Conservation (phyloP, 2,888 invertebrate genomes). For the Choristoneura rosaceana region DNA sequence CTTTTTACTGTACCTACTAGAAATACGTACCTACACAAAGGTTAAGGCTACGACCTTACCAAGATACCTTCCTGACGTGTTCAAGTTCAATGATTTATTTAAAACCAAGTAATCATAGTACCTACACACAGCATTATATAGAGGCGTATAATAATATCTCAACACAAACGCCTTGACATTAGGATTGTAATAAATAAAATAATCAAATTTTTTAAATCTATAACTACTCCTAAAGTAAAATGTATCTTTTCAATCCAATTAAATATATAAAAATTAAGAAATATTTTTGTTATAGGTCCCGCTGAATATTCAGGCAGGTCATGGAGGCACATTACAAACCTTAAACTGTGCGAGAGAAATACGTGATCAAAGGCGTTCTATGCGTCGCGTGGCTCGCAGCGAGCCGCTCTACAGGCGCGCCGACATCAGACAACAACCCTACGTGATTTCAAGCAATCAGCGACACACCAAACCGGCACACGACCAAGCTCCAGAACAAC, state of each 20-base stretch:
- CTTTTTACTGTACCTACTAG: too few relatives aligned
- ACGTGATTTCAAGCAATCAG: constrained; percentile 17
- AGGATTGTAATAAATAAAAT: too few relatives aligned
- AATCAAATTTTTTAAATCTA: too few relatives aligned
- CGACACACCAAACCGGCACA: constrained; percentile 3
- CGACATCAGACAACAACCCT: constrained; percentile 32
- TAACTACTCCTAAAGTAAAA: too few relatives aligned
- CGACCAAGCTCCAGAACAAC: constrained; percentile 12
- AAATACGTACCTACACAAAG: not conserved
- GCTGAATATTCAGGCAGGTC: constrained; percentile 22
- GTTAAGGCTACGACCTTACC: not conserved
- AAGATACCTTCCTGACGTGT: not conserved
- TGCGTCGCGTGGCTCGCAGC: constrained; percentile 30
- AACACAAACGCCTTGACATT: too few relatives aligned
- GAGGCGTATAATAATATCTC: too few relatives aligned
- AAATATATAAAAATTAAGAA: not conserved
- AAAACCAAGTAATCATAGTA: not conserved
- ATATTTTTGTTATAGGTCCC: constrained; percentile 19
- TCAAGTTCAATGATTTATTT: not conserved
- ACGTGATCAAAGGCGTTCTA: constrained; percentile 23
- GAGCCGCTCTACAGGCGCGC: constrained; percentile 31
- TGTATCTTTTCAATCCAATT: not conserved
- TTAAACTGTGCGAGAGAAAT: constrained; percentile 18
- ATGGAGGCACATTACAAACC: constrained; percentile 5
- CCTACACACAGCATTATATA: not conserved